phyloP scores from a whole-genome alignment of 2,888 invertebrate species.

The Watsonalla cultraria region DNA sequence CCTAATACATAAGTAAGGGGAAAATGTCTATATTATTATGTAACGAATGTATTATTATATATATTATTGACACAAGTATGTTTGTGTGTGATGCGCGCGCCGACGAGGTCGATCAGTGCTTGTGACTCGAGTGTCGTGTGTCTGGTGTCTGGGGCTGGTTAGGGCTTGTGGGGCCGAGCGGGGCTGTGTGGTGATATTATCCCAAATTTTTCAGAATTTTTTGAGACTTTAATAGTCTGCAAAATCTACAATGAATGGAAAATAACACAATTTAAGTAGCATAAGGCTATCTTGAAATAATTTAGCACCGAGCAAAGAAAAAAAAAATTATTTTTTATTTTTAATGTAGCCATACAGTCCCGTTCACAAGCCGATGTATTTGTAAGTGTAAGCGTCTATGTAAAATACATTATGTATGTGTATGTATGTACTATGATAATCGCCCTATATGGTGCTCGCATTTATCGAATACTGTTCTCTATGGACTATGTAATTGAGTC shows the following conservation, averaged over 20 bases:
- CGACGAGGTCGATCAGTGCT: background rate
- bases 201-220: too few relatives aligned
- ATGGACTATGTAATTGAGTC: constrained; percentile 14
- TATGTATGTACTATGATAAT: constrained; percentile 32
- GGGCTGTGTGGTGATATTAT: background rate
- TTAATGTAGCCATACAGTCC: background rate
- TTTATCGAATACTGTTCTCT: constrained; percentile 42
- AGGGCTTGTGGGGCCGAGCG: background rate
- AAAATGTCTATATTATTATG: too few relatives aligned
- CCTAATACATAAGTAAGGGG: background rate
- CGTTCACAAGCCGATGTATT: constrained; percentile 9
- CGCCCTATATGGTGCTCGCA: constrained; percentile 55
- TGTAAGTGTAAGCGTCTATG: constrained; percentile 27
- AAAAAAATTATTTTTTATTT: too few relatives aligned
- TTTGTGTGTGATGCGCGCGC: background rate
- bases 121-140: background rate
- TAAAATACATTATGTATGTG: constrained; percentile 14
- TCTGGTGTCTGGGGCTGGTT: background rate
- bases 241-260: too few relatives aligned
- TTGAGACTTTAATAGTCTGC: too few relatives aligned
- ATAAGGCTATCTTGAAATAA: too few relatives aligned
- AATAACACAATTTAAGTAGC: too few relatives aligned
- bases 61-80: background rate
- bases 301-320: too few relatives aligned
- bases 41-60: too few relatives aligned